phyloP scores from a whole-genome alignment of 2,888 invertebrate genomes.

The Oligia strigilis region DNA sequence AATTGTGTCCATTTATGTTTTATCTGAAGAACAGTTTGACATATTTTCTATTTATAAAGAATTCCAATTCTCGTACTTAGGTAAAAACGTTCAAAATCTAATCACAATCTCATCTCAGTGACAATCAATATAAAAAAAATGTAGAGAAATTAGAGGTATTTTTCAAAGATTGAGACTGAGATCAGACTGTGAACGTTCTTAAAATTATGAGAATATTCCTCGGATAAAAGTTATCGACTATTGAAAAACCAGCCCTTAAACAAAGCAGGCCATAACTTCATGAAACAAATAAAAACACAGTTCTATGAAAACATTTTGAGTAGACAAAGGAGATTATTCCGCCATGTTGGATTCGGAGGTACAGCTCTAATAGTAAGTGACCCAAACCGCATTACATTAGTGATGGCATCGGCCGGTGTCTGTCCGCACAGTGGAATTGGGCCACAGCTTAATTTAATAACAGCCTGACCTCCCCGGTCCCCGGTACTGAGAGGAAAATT shows the following conservation, averaged over 20 bases:
- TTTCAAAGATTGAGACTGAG: no score
- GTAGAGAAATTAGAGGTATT: no score
- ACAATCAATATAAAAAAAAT: no score
- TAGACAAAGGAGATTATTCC: slow-evolving; percentile 17
- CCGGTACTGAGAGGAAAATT: slow-evolving; percentile 58
- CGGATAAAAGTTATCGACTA: background rate
- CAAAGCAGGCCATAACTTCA: background rate
- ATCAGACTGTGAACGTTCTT: no score
- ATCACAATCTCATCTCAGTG: no score
- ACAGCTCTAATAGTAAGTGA: slow-evolving; percentile 24
- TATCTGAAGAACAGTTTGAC: no score
- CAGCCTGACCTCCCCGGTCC: slow-evolving; percentile 28
- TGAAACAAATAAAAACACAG: background rate
- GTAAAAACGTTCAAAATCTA: no score
- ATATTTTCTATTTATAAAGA: no score
- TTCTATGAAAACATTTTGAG: background rate
- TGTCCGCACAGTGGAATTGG: slow-evolving; percentile 60
- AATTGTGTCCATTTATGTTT: no score
- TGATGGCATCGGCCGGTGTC: slow-evolving; percentile 35
- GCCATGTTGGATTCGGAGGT: slow-evolving; percentile 24
- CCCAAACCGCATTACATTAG: slow-evolving; percentile 37
- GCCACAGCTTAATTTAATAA: slow-evolving; percentile 73
- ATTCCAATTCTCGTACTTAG: no score
- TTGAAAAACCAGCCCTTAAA: background rate
- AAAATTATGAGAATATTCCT: background rate